Evolutionary conservation across 2,797 vertebrate genomes (phyloP).

Genomic region (Rhinatrema bivittatum): DNA sequence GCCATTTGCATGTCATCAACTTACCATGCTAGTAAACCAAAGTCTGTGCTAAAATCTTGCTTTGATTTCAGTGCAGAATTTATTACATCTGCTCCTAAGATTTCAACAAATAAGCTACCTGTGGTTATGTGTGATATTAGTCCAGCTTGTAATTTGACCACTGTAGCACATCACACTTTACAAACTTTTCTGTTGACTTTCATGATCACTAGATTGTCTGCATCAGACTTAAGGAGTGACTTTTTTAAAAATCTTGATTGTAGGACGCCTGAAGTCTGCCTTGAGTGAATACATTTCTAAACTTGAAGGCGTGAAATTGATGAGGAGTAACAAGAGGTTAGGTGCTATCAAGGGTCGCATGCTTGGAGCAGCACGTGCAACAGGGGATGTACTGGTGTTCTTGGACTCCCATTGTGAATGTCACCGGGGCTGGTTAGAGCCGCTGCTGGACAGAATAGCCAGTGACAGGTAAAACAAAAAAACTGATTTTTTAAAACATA

Average conservation of each 20-base stretch:
- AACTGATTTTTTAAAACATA: no score
- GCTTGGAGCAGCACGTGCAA: slow-evolving; percentile 70
- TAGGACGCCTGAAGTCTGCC: slow-evolving; percentile 69
- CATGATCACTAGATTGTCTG: no score
- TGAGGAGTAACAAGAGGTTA: slow-evolving; percentile 72
- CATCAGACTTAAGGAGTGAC: not conserved
- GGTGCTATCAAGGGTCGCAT: slow-evolving; percentile 65
- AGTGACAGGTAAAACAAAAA: slow-evolving; percentile 70
- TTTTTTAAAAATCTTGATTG: slow-evolving; percentile 6
- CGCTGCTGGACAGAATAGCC: slow-evolving; percentile 74
- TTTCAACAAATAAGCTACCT: no score
- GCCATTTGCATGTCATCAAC: no score
- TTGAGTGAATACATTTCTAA: slow-evolving; percentile 71
- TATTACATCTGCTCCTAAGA: no score
- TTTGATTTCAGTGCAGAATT: no score
- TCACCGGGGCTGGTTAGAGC: slow-evolving; percentile 77
- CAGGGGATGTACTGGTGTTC: slow-evolving; percentile 75
- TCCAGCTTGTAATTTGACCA: no score
- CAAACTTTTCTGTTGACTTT: no score
- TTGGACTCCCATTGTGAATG: slow-evolving; percentile 84
- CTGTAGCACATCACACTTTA: no score
- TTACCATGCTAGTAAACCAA: no score
- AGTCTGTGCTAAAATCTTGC: no score
- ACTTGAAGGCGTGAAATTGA: slow-evolving; percentile 68
- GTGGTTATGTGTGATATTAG: no score